Base-by-base conservation (phyloP, 1,140 invertebrate genomes). In the Grapholita molesta region DNA sequence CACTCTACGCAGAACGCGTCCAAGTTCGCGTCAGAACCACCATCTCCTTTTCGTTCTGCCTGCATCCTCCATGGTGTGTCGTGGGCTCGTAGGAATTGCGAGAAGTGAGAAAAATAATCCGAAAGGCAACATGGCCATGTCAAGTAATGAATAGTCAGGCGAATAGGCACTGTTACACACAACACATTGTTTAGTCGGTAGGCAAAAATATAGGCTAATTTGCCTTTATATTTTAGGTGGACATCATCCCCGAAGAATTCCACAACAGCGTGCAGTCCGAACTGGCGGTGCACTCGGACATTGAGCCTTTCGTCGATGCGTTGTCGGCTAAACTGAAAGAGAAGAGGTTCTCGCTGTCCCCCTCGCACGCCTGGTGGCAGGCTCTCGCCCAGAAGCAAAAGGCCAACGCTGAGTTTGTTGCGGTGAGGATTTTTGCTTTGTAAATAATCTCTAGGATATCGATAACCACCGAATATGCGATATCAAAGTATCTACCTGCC, bases 201-300 rank as follows among this genome's bases (percentile, higher is more conserved):
- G n/a, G n/a, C n/a, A n/a, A n/a, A n/a, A n/a, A n/a, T n/a, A n/a
- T n/a, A n/a, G n/a, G 4, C 12, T 15, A 15, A 38, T 15, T 15
- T 0, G 15, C n/a, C 3, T 5, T 12, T 57, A 11, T 7, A 52
- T 72, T 76, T 12, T 82, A 97, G 96, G 95, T 99, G 7, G 98
- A 99, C 82, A 94, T 99, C 66, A 94, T 93, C 67, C 93, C 97
- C 2, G 98, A 99, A 92, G 98, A 99, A 88, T 93, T 99, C 67
- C 95, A 99, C 77, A 99, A 99, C 85, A 98, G 97, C 72, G 93
- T 98, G 0, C 92, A 93, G 52, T 93, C 95, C 0, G 91, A 93
- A 42, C 94, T 97, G 8, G 95, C 95, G 0, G 94, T 98, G 32
- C 94, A 96, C 78, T 96, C 97, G 0, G 97, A 98, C 81, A 94